phyloP scores from a whole-genome alignment of 2,113 vertebrate genomes.

The Mobula hypostoma region DNA sequence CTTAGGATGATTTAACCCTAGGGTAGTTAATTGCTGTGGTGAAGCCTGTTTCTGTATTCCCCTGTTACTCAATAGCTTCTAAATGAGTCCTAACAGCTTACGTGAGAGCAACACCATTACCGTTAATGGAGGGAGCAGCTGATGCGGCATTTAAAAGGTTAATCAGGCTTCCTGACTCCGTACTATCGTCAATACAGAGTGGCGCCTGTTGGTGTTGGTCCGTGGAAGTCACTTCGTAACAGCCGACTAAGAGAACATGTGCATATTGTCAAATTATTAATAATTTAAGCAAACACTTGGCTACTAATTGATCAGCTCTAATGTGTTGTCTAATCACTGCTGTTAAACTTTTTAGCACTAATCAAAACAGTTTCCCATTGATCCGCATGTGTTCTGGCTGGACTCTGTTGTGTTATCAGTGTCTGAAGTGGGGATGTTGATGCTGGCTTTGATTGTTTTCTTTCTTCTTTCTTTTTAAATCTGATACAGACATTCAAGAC shows the following conservation, averaged over 20 bases:
- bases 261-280: conserved; percentile 84
- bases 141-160: conserved; percentile 80
- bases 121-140: conserved; percentile 74
- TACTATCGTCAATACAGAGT: conserved; percentile 79
- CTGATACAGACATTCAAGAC: conserved; percentile 81
- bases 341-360: conserved; percentile 95
- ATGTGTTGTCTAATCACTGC: conserved; percentile 99
- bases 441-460: conserved; percentile 25
- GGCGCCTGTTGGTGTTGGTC: conserved; percentile 87
- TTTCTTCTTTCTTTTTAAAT: conserved; percentile 7
- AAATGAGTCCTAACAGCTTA: conserved; percentile 76
- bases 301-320: conserved; percentile 97
- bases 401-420: conserved; percentile 44
- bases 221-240: conserved; percentile 76
- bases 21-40: conserved; percentile 67
- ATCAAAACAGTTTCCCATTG: conserved; percentile 91
- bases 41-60: conserved; percentile 66
- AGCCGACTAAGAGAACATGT: conserved; percentile 77
- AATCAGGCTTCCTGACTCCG: conserved; percentile 89
- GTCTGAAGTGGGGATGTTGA: conserved; percentile 18
- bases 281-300: conserved; percentile 95
- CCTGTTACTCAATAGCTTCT: conserved; percentile 66
- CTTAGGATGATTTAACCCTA: conserved; percentile 58
- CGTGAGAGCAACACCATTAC: conserved; percentile 73
- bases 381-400: conserved; percentile 69